A percentile compares a stretch with the other conserved stretches of the same genome.
phyloP scores from a whole-genome alignment of 2,797 vertebrate genomes.

The Dallia pectoralis region DNA sequence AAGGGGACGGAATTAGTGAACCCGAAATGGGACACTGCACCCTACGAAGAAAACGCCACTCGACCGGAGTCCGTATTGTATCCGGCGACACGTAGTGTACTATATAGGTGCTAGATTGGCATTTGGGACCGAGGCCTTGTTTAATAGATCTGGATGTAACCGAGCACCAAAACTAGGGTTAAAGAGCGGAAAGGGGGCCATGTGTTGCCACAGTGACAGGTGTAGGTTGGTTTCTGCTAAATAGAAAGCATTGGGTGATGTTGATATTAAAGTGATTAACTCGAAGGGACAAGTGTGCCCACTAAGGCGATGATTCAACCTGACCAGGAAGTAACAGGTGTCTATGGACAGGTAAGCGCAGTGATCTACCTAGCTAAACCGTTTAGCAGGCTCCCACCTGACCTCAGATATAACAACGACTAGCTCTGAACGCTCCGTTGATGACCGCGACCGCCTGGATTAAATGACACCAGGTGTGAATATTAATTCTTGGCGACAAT shows the following conservation, averaged over 20 bases:
- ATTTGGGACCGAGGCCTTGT: slow-evolving; percentile 23
- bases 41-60: not conserved
- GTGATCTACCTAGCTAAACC: not conserved
- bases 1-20: not conserved
- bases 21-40: not conserved
- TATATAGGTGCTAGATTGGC: not conserved
- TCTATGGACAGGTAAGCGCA: not conserved
- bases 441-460: too few relatives aligned
- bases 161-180: slow-evolving; percentile 64
- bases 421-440: not conserved
- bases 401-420: not conserved
- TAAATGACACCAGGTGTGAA: not conserved
- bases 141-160: slow-evolving; percentile 57
- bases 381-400: not conserved
- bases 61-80: not conserved
- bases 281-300: slow-evolving; percentile 37
- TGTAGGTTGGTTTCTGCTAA: slow-evolving; percentile 61
- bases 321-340: slow-evolving; percentile 23
- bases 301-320: slow-evolving; percentile 41
- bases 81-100: not conserved
- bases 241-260: slow-evolving; percentile 46
- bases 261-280: slow-evolving; percentile 34
- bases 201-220: slow-evolving; percentile 68
- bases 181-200: slow-evolving; percentile 60
- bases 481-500: not conserved